These are phyloP conservation scores for Conistra vaccinii DNA, from an alignment of 2,888 invertebrate species.

Conservation along the genomic window DNA sequence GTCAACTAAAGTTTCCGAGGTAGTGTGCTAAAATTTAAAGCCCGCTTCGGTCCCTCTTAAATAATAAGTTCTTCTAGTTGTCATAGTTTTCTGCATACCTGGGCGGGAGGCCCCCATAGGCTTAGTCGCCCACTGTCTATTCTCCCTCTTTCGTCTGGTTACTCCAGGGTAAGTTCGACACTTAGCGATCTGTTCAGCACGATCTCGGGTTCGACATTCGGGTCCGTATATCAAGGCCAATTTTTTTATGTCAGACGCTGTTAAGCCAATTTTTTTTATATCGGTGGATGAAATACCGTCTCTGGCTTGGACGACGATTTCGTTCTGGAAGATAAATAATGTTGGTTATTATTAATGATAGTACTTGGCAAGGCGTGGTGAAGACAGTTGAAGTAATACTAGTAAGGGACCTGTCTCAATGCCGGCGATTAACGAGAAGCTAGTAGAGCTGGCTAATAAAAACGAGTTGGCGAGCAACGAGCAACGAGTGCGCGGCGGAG, in stretches of 20 bases:
- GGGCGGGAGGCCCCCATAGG: no score
- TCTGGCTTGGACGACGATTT: conserved; percentile 78
- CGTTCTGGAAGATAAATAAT: conserved; percentile 73
- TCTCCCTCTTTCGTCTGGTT: conserved; percentile 39
- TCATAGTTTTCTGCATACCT: no score
- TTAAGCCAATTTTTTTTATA: no score
- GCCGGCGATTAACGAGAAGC: not conserved
- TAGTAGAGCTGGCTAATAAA: not conserved
- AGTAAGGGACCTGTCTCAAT: not conserved
- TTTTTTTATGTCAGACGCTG: conserved; percentile 75
- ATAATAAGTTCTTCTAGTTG: no score
- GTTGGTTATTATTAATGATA: not conserved
- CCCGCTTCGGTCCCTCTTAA: no score
- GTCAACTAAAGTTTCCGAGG: no score
- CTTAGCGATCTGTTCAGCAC: conserved; percentile 80
- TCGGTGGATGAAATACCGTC: conserved; percentile 67
- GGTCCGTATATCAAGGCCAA: conserved; percentile 82
- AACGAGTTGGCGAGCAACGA: not conserved
- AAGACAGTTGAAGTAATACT: not conserved
- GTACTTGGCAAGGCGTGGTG: not conserved
- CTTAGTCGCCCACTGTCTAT: conserved; percentile 8
- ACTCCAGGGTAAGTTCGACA: conserved; percentile 82
- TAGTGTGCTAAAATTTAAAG: no score
- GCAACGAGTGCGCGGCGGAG: no score
- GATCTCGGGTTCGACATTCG: conserved; percentile 80